A percentile compares a stretch with the other conserved stretches of the same genome.
Conservation (phyloP, 2,113 vertebrate genomes). For the Peromyscus polionotus region DNA sequence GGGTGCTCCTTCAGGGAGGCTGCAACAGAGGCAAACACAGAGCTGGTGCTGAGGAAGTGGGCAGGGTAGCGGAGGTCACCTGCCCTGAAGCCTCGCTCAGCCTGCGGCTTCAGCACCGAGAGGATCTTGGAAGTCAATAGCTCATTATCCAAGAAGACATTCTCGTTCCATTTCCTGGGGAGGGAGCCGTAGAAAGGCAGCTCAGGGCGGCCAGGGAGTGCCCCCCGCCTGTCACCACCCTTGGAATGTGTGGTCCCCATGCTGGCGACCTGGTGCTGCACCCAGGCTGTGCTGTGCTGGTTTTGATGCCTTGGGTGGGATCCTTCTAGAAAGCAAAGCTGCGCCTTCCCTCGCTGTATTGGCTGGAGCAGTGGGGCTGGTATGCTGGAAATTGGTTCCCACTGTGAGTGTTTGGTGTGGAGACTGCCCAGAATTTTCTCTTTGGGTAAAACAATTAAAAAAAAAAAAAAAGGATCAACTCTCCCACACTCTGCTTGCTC, state of each 20-base stretch:
- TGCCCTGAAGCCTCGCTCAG: constrained; percentile 76
- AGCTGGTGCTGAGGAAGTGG: constrained; percentile 87
- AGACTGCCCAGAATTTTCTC: constrained; percentile 84
- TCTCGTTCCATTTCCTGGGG: constrained; percentile 87
- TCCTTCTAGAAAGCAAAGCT: constrained; percentile 89
- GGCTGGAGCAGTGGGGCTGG: constrained; percentile 86
- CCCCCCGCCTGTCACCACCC: constrained; percentile 72
- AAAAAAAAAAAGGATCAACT: neutral
- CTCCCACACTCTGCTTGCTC: constrained; percentile 49
- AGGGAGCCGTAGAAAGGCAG: constrained; percentile 87
- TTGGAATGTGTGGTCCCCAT: constrained; percentile 88
- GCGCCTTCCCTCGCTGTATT: constrained; percentile 85
- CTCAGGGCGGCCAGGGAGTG: constrained; percentile 77
- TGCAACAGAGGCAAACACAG: constrained; percentile 88
- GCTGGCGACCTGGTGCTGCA: constrained; percentile 66
- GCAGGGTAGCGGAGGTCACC: constrained; percentile 83
- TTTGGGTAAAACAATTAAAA: constrained; percentile 79
- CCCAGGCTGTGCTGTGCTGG: constrained; percentile 74
- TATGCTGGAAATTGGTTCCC: constrained; percentile 88
- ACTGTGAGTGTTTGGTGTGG: constrained; percentile 85
- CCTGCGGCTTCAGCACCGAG: constrained; percentile 84
- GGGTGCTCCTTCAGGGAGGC: constrained; percentile 89
- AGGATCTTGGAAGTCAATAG: constrained; percentile 90
- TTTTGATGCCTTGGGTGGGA: constrained; percentile 83
- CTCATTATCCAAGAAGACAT: constrained; percentile 91